These are phyloP conservation scores for Gymnoscelis rufifasciata DNA, from an alignment of 2,888 invertebrate genomes.

Conservation along the genomic window DNA sequence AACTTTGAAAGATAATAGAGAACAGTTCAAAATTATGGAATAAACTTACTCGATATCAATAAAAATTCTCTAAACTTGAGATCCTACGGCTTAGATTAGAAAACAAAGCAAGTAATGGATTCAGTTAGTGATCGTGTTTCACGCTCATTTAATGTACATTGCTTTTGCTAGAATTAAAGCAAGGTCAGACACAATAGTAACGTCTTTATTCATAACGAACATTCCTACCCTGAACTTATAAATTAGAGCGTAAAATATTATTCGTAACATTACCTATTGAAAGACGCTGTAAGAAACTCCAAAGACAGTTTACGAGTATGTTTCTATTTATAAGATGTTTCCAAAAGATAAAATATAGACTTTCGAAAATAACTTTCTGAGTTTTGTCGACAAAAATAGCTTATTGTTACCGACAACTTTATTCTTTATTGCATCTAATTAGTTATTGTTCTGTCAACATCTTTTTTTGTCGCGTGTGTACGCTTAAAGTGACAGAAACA, in stretches of 20 bases:
- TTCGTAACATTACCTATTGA: no score
- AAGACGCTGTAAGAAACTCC: no score
- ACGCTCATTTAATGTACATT: neutral
- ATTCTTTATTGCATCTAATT: conserved; percentile 15
- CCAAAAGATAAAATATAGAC: conserved; percentile 5
- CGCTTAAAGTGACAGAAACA: conserved; percentile 1
- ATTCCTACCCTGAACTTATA: neutral
- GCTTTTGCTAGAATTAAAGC: neutral
- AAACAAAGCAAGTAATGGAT: neutral
- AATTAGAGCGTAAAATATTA: neutral
- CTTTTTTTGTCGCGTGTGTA: conserved; percentile 9
- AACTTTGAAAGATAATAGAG: no score
- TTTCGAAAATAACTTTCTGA: conserved; percentile 18
- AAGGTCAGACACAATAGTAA: neutral
- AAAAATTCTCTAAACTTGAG: no score
- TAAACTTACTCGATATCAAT: no score
- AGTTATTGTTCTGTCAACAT: conserved; percentile 19
- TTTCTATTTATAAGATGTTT: no score
- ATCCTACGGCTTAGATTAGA: no score
- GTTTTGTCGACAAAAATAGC: conserved; percentile 13
- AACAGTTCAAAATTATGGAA: no score
- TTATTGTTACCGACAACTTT: conserved; percentile 15
- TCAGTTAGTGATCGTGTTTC: neutral
- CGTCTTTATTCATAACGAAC: neutral
- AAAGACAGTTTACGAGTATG: no score